Conservation (phyloP, 2,797 vertebrate genomes). For the Alosa sapidissima region DNA sequence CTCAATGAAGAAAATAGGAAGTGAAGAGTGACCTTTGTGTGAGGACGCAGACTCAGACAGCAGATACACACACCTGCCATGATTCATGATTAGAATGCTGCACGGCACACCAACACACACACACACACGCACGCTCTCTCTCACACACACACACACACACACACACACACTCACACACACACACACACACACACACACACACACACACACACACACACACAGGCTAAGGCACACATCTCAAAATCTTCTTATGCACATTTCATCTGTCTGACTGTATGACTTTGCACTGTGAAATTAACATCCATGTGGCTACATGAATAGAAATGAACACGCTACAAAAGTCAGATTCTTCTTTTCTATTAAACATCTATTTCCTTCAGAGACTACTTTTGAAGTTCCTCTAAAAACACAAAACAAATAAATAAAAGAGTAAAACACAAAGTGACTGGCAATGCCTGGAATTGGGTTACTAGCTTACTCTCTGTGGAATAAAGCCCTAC, state of each 20-base stretch:
- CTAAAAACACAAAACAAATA: slow-evolving; percentile 7
- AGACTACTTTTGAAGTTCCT: neutral
- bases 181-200: neutral
- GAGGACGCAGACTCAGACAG: neutral
- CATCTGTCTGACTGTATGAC: neutral
- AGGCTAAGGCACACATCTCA: neutral
- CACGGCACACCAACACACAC: neutral
- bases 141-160: neutral
- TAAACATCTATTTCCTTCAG: neutral
- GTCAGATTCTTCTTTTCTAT: neutral
- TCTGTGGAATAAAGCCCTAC: slow-evolving; percentile 11
- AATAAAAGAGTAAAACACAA: slow-evolving; percentile 1
- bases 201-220: neutral
- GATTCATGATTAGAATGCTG: neutral
- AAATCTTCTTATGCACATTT: neutral
- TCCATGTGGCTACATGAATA: neutral
- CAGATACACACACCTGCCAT: neutral
- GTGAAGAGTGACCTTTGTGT: neutral
- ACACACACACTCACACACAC: neutral
- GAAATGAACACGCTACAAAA: neutral
- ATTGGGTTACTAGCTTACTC: neutral
- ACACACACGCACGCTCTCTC: neutral
- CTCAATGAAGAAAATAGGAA: neutral
- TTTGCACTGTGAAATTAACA: no score
- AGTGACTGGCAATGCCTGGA: slow-evolving; percentile 6